Evolutionary conservation across 1,140 invertebrate genomes (phyloP).

Genomic region (Ladona fulva): DNA sequence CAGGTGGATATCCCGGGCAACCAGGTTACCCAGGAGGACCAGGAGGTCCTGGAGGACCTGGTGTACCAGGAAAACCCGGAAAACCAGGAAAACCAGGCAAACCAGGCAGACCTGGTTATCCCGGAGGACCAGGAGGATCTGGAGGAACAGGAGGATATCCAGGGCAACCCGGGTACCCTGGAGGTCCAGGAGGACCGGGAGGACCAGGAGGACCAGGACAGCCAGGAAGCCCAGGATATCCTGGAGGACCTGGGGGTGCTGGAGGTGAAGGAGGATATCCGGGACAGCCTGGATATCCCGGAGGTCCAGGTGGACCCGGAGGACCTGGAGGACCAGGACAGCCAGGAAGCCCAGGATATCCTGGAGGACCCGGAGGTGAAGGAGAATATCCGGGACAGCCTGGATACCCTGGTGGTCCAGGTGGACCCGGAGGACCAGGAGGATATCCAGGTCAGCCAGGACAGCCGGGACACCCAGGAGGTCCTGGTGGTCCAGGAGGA

Average conservation of each 20-base stretch:
- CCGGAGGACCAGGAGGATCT: constrained; percentile 26
- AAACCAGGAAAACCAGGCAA: constrained; percentile 23
- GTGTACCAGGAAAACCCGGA: constrained; percentile 20
- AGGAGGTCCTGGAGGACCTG: constrained; percentile 15
- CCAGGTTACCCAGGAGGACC: constrained; percentile 17
- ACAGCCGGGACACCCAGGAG: constrained; percentile 11
- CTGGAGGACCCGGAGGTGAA: constrained; percentile 18
- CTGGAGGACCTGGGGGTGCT: constrained; percentile 21
- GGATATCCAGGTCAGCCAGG: not conserved
- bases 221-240: not conserved
- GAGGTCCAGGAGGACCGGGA: constrained; percentile 11
- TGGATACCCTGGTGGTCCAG: constrained; percentile 12
- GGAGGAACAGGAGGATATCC: constrained; percentile 27
- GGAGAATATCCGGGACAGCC: constrained; percentile 16
- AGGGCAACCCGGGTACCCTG: constrained; percentile 29
- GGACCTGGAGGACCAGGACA: not conserved
- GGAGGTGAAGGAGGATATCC: constrained; percentile 27
- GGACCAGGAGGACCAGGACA: constrained; percentile 15
- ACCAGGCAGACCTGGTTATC: constrained; percentile 21
- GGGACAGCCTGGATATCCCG: constrained; percentile 11
- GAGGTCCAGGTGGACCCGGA: not conserved
- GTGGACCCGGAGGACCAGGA: constrained; percentile 14
- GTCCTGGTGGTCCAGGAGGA: constrained; percentile 1
- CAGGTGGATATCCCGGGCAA: constrained; percentile 9
- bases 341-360: constrained; percentile 18